Evolutionary conservation across 2,797 vertebrate genomes (phyloP), one percentile per base, ranked within the genome.

Genomic region (Kryptopterus vitreolus): DNA sequence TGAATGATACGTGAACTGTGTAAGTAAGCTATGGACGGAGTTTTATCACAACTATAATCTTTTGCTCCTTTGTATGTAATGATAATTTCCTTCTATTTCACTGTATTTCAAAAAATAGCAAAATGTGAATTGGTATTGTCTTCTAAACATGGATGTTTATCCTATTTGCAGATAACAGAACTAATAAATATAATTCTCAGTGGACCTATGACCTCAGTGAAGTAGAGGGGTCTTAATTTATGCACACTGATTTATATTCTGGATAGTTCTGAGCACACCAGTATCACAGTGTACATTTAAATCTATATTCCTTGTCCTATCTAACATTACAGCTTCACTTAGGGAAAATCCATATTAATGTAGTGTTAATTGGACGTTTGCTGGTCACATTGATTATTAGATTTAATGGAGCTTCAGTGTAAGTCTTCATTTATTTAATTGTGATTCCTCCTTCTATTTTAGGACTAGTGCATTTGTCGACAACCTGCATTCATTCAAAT

Each of bases 121-220:
- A n/a, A n/a, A n/a, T n/a, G n/a, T 24, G 11, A 68, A 46, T 24
- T 29, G 24, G 46, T 31, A 26, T 20, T 52, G 16, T 50, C 29
- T 70, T n/a, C n/a, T n/a, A n/a, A n/a, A n/a, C 20, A 70, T 11
- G 1, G 3, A 10, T 70, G 3, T 31, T 15, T 24, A 70, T 70
- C 26, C 16, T 70, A n/a, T 31, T 20, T 70, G 8, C 52, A 24
- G 8, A 31, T 48, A 68, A 68, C 43, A 52, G 18, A 38, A 12
- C 63, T 38, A 66, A 66, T 66, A 7, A 72, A 35, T n/a, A n/a
- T n/a, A n/a, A n/a, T n/a, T n/a, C n/a, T n/a, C n/a, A n/a, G n/a
- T n/a, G n/a, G n/a, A n/a, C n/a, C n/a, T n/a, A n/a, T 77, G 69
- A 70, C 57, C 58, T 70, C 57, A 83, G 72, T 82, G 65, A 77